Evolutionary conservation across 2,113 vertebrate species (phyloP).

Genomic region (Gracilinanus agilis): DNA sequence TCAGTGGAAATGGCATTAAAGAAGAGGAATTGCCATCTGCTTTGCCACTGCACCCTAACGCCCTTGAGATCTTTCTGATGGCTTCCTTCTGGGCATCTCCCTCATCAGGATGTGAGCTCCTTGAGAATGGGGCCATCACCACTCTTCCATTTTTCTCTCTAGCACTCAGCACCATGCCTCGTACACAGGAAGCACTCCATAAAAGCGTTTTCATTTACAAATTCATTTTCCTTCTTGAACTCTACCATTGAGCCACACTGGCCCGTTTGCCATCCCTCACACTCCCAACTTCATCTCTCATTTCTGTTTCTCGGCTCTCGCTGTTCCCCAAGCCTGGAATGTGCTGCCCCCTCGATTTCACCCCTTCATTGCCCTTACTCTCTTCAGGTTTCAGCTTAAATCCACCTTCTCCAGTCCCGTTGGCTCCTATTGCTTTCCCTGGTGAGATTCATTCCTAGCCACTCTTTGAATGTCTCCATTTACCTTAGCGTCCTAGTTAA

Average conservation of each 20-base stretch:
- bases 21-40: background rate
- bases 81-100: background rate
- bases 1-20: background rate
- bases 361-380: too few relatives aligned
- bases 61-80: background rate
- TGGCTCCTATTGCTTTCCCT: background rate
- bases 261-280: background rate
- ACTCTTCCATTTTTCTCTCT: background rate
- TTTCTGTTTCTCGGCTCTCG: background rate
- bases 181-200: background rate
- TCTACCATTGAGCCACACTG: background rate
- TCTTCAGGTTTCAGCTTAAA: background rate
- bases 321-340: background rate
- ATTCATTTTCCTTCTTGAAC: background rate
- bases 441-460: background rate
- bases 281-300: background rate
- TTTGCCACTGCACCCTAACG: background rate
- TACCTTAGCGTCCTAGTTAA: background rate
- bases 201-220: background rate
- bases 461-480: background rate
- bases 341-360: background rate
- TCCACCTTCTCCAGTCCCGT: background rate
- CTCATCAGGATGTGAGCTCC: background rate
- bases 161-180: background rate
- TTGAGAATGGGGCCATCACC: background rate